Base-by-base conservation (phyloP, 2,113 vertebrate genomes). In the Bos indicus region DNA sequence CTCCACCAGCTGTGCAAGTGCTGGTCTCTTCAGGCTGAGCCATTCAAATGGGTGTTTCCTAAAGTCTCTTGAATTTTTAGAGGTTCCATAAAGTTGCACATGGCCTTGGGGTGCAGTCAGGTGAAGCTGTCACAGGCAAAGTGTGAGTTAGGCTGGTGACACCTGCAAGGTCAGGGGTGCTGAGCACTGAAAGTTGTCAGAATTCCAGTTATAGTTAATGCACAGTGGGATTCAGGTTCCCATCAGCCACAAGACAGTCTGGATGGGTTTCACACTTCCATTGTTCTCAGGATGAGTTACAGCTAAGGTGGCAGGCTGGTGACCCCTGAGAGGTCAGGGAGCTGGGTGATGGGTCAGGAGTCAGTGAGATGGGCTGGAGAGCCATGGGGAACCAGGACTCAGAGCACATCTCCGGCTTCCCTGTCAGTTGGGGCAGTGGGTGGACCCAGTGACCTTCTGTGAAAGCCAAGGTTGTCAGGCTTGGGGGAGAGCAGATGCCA, bases 201-300 rank as follows among this genome's bases (percentile, higher is more conserved):
- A 67, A 36, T 36, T 67, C 33, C 33, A 11, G 16, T 67, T 67
- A 1, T 0, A 67, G 64, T 67, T 67, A 36, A 10, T 36, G 64
- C 64, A 67, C 17, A 10, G 33, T 2, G 0, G 64, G 33, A 67
- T 36, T 67, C 7, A 67, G 16, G 4, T 67, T 67, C 33, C 64
- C 64, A 36, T 67, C 17, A 36, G 64, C 64, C 64, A 67, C 64
- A 67, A 17, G 64, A 36, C 33, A 67, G 64, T 30, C 40, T 9
- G 1, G 52, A 52, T 6, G 16, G 48, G 5, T 52, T 71, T 71
- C 1, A 8, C 46, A 67, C 28, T 60, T 30, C 12, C 5, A 0
- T 2, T 15, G 19, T 56, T 36, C 71, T 36, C 23, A 7, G 30
- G 7, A 46, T 1, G 0, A 1, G 1, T 48, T 15, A 15, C 40